These are phyloP conservation scores for Potorous gilbertii DNA, from an alignment of 2,797 vertebrate genomes.

Conservation along the genomic window DNA sequence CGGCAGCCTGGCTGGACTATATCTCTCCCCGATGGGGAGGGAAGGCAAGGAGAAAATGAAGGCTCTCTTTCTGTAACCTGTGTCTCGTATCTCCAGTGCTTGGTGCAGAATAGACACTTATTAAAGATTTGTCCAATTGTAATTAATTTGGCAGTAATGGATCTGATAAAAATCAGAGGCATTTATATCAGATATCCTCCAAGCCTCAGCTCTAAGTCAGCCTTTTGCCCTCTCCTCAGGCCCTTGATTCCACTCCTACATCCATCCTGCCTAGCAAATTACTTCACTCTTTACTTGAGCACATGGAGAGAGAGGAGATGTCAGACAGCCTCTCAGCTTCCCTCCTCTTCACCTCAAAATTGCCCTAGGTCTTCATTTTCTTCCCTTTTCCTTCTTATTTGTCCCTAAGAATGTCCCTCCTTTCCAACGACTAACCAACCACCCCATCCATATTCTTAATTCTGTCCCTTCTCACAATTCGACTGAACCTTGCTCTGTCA, in stretches of 20 bases:
- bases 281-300: not conserved
- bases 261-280: not conserved
- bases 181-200: not conserved
- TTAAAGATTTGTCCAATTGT: not conserved
- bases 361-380: not conserved
- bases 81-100: not conserved
- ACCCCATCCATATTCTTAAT: not conserved
- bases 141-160: not conserved
- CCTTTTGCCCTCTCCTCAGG: not conserved
- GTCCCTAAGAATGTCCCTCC: not conserved
- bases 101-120: not conserved
- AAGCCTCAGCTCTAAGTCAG: not conserved
- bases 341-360: not conserved
- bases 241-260: not conserved
- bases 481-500: not conserved
- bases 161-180: not conserved
- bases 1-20: not conserved
- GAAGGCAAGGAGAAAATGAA: conserved; percentile 15
- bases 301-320: not conserved
- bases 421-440: not conserved
- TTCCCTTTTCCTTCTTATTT: not conserved
- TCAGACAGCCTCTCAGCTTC: not conserved
- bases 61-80: not conserved
- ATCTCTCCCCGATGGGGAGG: too few relatives aligned
- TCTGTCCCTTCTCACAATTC: not conserved